Evolutionary conservation across 1,140 invertebrate genomes (phyloP), one percentile per base, ranked within the genome.

Genomic region (Lepidotrigona ventralis): DNA sequence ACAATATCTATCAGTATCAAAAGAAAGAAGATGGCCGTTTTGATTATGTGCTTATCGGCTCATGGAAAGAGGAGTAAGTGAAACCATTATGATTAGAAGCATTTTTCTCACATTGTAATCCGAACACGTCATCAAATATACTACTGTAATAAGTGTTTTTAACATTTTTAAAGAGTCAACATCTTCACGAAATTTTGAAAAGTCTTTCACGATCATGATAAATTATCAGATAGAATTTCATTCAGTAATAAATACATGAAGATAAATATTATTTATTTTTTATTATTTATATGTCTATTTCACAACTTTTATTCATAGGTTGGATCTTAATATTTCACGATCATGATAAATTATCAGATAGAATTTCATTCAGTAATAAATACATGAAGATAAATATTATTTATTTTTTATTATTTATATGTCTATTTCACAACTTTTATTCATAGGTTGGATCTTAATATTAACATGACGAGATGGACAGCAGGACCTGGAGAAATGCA

Each of bases 1-100:
- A 97, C 90, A 96, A 96, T 87, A 96, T 97, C 86, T 97, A 96
- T 92, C 96, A 96, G 89, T 96, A 96, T 91, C 95, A 96, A 86
- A 90, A 87, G 46, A 94, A 93, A 68, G 92, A 92, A 69, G 94
- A 93, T 75, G 93, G 91, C 26, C 93, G 94, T 89, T 95, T 95
- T 85, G 96, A 96, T 91, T 96, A 96, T 90, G 94, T 94, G 19
- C 94, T 93, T 63, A 95, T 96, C 83, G 96, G 96, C 46, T 93
- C 94, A 14, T 96, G 96, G 96, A 95, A 94, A 85, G 95, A 96
- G 90, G 92, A 91, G 95, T 95, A 90, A 93, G 94, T 91, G 26
- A 21, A 11, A 3, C n/a, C 3, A 69, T 72, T 54, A 66, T 17
- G 4, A 71, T 11, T 9, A 29, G 6, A 54, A 1, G 2, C 9